Evolutionary conservation across 2,888 invertebrate genomes (phyloP), one percentile per base, ranked within the genome.

Genomic region (Schrankia costaestrigalis): DNA sequence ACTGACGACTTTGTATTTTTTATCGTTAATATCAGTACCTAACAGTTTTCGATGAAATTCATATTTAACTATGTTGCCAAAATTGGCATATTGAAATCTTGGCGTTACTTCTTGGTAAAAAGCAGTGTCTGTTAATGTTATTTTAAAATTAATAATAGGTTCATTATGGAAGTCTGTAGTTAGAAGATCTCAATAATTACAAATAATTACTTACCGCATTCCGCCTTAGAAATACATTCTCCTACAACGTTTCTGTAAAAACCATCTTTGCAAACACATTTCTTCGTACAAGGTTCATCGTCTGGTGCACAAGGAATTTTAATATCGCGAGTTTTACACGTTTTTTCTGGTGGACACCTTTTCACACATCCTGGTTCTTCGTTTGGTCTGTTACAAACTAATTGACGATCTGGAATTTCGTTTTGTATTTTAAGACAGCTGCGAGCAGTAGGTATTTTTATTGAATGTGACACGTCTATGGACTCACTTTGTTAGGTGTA

Each of bases 221-320:
- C 41, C 33, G 48, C 37, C 1, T 22, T 32, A 3, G 55, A 33
- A 14, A 71, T 49, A 33, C 75, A 75, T 8, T 60, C 46, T 9
- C 64, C 62, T 7, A 53, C 34, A 4, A 40, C 27, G 28, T 70
- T 67, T 45, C 58, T 65, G 35, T 50, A 60, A 35, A 45, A 68
- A 2, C 59, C 69, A 24, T 1, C 19, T 26, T 54, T 49, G 10
- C 38, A 38, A 8, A 33, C 26, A 17, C 38, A 38, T 18, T 17
- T 22, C 3, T 8, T 2, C n/a, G 1, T 2, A 26, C 38, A 38
- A 17, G 15, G 26, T 11, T 9, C 12, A 3, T 3, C 7, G 7
- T 4, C 8, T 3, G 7, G 12, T 6, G 14, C 9, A 14, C 29
- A 29, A 9, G 2, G 3, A 14, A 14, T 10, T 7, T 6, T 6